Evolutionary conservation across 1,140 invertebrate species (phyloP).

Genomic region (Drosophila pseudoobscura): DNA sequence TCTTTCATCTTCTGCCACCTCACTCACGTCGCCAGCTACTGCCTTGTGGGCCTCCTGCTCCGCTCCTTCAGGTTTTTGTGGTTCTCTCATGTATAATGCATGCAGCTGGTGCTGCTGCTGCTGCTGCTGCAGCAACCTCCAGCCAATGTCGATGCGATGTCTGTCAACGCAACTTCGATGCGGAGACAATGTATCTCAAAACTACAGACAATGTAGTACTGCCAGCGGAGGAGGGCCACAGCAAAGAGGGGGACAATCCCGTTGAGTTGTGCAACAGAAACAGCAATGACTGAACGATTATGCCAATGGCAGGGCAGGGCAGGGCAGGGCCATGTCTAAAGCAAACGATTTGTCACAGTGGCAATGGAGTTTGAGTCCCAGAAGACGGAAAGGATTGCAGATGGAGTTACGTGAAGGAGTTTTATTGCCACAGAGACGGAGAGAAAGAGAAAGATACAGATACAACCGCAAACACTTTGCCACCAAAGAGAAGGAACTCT

Average conservation of each 20-base stretch:
- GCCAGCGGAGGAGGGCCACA: slow-evolving; percentile 21
- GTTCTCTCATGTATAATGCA: slow-evolving; percentile 63
- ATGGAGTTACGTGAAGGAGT: slow-evolving; percentile 29
- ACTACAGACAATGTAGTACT: slow-evolving; percentile 65
- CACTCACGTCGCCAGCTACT: background rate
- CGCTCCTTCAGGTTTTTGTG: slow-evolving; percentile 1
- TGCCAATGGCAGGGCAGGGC: slow-evolving; percentile 65
- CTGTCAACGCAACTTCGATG: slow-evolving; percentile 76
- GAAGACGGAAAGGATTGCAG: background rate
- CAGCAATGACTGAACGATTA: slow-evolving; percentile 77
- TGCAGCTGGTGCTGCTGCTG: slow-evolving; percentile 50
- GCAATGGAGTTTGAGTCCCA: slow-evolving; percentile 34
- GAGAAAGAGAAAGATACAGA: slow-evolving; percentile 9
- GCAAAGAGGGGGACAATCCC: background rate
- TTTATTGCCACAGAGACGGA: slow-evolving; percentile 58
- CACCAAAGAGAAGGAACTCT: slow-evolving; percentile 9
- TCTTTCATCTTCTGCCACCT: background rate
- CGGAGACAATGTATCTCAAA: slow-evolving; percentile 76
- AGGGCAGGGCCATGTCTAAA: slow-evolving; percentile 67
- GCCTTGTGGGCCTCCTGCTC: too few species aligned
- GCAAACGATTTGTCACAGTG: slow-evolving; percentile 78
- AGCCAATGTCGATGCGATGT: slow-evolving; percentile 39
- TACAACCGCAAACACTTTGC: slow-evolving; percentile 69
- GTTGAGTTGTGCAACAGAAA: slow-evolving; percentile 57
- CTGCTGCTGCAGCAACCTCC: slow-evolving; percentile 26